phyloP scores from a whole-genome alignment of 2,888 invertebrate genomes.

The Nesidiocoris tenuis region DNA sequence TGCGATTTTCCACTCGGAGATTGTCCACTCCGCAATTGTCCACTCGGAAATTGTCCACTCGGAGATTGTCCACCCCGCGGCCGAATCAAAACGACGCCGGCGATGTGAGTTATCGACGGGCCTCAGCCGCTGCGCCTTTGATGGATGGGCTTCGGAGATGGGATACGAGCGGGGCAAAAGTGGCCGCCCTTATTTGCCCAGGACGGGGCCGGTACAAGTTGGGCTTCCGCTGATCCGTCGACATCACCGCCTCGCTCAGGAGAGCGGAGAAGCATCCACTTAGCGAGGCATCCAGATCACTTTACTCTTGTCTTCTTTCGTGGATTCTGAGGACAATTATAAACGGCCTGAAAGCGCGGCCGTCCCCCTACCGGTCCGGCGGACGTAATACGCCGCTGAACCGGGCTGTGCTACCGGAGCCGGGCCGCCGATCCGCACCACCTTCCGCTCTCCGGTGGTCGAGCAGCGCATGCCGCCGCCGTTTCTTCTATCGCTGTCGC shows the following conservation, averaged over 20 bases:
- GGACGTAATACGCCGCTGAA: background rate
- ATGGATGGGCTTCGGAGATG: constrained; percentile 18
- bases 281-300: constrained; percentile 42
- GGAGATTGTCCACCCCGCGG: too few relatives aligned
- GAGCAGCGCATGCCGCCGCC: background rate
- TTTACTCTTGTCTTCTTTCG: constrained; percentile 35
- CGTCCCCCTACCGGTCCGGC: background rate
- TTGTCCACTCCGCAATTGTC: too few relatives aligned
- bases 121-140: background rate
- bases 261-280: constrained; percentile 14
- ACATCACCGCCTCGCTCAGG: background rate
- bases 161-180: constrained; percentile 15
- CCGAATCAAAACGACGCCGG: background rate
- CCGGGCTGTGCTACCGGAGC: background rate
- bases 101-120: constrained; percentile 26
- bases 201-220: background rate
- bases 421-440: constrained; percentile 18
- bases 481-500: constrained; percentile 4
- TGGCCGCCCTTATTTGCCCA: constrained; percentile 33
- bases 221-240: constrained; percentile 18
- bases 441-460: constrained; percentile 36
- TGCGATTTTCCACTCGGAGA: too few relatives aligned
- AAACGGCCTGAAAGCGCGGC: constrained; percentile 17
- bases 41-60: too few relatives aligned
- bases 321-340: constrained; percentile 42